Evolutionary conservation across 2,113 vertebrate genomes (phyloP), one percentile per base, ranked within the genome.

Genomic region (Rutilus rutilus): DNA sequence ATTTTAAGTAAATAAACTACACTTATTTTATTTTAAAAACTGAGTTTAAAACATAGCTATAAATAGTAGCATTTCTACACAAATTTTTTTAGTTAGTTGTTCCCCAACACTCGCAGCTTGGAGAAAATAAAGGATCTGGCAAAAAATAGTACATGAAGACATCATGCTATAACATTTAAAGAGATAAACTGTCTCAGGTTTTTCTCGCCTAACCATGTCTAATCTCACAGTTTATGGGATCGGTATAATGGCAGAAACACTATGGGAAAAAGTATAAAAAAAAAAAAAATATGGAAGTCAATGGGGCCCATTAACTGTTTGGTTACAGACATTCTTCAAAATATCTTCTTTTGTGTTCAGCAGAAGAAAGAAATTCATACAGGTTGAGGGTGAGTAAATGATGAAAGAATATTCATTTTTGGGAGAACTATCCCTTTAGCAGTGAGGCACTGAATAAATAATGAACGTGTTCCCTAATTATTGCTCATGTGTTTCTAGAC

Each of bases 401-500:
- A 50, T 50, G 14, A 5, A 14, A 50, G 47, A 50, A 50, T 14
- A 50, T 50, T 50, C 1, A 15, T 50, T 50, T 50, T 50, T 50
- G 47, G 47, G 14, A 15, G 14, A 52, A 52, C 50, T 52, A 52
- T 15, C 50, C 50, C 50, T 15, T 52, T 59, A 59, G 60, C 21
- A 59, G 3, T 54, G 60, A 77, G 52, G 50, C n/a, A 50, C 71
- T 85, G 4, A 65, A 59, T 59, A 84, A 78, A 6, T 10, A 36
- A 42, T 74, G 23, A 73, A 60, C 30, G 27, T 39, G 23, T 69
- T 6, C 25, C 5, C 17, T 45, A 50, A 78, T 78, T 78, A 71
- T 78, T 64, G 42, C 6, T 69, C 52, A 82, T 36, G 33, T 21
- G 39, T 85, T 62, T 82, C 60, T 83, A 82, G 83, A 65, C 52